Conservation (phyloP, 2,888 invertebrate species). For the Bibio marci region DNA sequence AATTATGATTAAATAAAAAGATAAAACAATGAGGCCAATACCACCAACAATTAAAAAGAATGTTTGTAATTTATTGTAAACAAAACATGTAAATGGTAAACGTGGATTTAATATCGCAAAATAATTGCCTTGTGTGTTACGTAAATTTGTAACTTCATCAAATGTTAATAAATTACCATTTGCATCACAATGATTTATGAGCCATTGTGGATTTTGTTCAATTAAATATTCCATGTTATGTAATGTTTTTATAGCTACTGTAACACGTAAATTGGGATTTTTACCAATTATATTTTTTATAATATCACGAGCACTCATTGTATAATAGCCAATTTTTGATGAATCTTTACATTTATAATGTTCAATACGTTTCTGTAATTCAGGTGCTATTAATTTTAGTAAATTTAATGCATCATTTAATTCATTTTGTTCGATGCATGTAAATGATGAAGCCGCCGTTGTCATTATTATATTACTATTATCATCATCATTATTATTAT, state of each 20-base stretch:
- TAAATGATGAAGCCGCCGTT: constrained; percentile 35
- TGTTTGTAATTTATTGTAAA: constrained; percentile 22
- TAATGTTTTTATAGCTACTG: constrained; percentile 33
- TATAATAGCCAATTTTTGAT: constrained; percentile 29
- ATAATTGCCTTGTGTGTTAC: constrained; percentile 14
- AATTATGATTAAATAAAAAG: constrained; percentile 25
- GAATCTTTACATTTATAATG: constrained; percentile 20
- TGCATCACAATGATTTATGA: constrained; percentile 38
- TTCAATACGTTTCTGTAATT: constrained; percentile 38
- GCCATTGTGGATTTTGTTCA: constrained; percentile 56
- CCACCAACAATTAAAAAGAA: constrained; percentile 28
- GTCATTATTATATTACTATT: constrained; percentile 14
- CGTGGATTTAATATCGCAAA: constrained; percentile 23
- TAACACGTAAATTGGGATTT: constrained; percentile 28
- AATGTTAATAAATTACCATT: constrained; percentile 27
- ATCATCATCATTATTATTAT: constrained; percentile 21
- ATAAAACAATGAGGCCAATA: constrained; percentile 26
- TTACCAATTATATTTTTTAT: constrained; percentile 35
- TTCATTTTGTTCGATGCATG: constrained; percentile 46
- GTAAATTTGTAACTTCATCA: constrained; percentile 30
- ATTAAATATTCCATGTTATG: constrained; percentile 51
- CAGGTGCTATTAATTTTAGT: constrained; percentile 44
- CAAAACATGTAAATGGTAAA: constrained; percentile 22
- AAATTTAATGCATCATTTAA: constrained; percentile 44
- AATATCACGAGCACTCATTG: constrained; percentile 45